Conservation (phyloP, 1,140 invertebrate genomes). For the Heliconius nattereri region DNA sequence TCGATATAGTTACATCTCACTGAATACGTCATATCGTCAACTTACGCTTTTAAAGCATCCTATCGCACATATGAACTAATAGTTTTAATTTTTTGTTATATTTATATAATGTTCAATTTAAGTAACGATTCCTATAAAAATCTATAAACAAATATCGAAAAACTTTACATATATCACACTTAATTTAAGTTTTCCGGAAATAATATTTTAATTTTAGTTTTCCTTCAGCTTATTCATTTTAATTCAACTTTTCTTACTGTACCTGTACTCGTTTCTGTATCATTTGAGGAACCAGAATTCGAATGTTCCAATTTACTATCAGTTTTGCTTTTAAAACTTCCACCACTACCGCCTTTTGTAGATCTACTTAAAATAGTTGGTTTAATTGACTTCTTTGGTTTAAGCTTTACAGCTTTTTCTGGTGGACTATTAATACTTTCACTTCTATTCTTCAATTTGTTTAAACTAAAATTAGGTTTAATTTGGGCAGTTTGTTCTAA, state of each 20-base stretch:
- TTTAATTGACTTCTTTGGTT: slow-evolving; percentile 61
- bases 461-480: slow-evolving; percentile 73
- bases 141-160: too few species aligned
- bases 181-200: too few species aligned
- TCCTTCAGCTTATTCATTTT: slow-evolving; percentile 30
- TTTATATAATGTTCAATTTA: too few species aligned
- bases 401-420: slow-evolving; percentile 69
- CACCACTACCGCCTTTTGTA: slow-evolving; percentile 43
- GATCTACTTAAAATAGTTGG: slow-evolving; percentile 58
- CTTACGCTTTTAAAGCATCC: too few species aligned
- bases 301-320: slow-evolving; percentile 75
- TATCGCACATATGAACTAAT: too few species aligned
- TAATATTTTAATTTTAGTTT: background rate
- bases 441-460: slow-evolving; percentile 69
- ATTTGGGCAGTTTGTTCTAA: slow-evolving; percentile 72
- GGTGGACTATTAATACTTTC: slow-evolving; percentile 72
- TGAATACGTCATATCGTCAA: too few species aligned
- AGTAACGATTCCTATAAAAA: too few species aligned
- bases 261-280: slow-evolving; percentile 79
- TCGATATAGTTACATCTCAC: too few species aligned
- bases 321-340: slow-evolving; percentile 54
- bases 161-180: too few species aligned
- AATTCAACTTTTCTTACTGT: slow-evolving; percentile 73
- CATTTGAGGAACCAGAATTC: slow-evolving; percentile 78
- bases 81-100: too few species aligned